These are phyloP conservation scores for Labrus mixtus DNA, from an alignment of 2,113 vertebrate genomes.

Conservation along the genomic window DNA sequence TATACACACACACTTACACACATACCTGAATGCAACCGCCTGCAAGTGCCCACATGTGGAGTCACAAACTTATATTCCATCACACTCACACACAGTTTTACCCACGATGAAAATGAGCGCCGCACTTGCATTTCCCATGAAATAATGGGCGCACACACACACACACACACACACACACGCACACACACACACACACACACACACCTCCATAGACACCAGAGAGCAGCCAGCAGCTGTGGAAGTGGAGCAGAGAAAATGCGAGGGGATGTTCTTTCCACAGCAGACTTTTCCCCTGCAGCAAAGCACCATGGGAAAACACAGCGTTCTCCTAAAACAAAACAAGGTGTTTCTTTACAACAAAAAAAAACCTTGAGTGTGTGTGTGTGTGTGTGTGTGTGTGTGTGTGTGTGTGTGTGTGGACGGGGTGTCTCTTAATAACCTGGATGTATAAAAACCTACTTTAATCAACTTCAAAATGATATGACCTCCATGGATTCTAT, in stretches of 20 bases:
- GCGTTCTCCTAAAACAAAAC: neutral
- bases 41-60: too few relatives aligned
- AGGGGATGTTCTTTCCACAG: constrained; percentile 41
- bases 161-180: neutral
- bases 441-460: too few relatives aligned
- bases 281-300: constrained; percentile 35
- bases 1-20: neutral
- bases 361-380: neutral
- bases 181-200: constrained; percentile 21
- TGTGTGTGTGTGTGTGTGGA: too few relatives aligned
- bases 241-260: constrained; percentile 50
- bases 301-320: constrained; percentile 53
- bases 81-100: neutral
- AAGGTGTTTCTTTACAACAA: neutral
- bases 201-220: constrained; percentile 19
- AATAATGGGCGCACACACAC: neutral
- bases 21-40: constrained; percentile 2
- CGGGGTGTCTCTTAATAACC: too few relatives aligned
- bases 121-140: neutral
- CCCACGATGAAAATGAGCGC: neutral
- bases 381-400: too few relatives aligned
- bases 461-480: too few relatives aligned
- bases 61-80: too few relatives aligned
- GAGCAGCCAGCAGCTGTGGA: constrained; percentile 35
- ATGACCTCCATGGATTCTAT: too few relatives aligned